phyloP scores from a whole-genome alignment of 2,113 vertebrate species.

The Puffinus mauretanicus region DNA sequence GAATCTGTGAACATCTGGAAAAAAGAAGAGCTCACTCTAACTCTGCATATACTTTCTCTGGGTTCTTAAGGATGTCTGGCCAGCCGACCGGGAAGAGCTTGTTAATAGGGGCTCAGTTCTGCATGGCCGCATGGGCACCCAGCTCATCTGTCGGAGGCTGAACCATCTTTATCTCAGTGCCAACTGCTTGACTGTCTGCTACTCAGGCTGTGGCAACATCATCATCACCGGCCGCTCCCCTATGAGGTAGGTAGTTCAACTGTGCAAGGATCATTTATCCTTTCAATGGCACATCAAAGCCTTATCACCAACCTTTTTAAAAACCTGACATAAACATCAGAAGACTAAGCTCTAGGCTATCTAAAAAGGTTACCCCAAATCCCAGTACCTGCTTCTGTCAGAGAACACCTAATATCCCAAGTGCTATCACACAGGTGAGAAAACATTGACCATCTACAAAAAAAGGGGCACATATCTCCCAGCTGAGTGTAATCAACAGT shows the following conservation, averaged over 20 bases:
- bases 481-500: neutral
- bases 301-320: neutral
- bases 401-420: neutral
- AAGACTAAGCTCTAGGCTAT: neutral
- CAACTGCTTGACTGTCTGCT: neutral
- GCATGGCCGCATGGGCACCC: neutral
- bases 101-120: neutral
- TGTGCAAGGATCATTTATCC: neutral
- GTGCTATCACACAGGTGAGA: neutral
- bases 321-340: neutral
- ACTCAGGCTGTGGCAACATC: neutral
- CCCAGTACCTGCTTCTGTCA: neutral
- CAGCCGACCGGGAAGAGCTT: neutral
- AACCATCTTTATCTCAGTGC: neutral
- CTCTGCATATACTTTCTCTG: neutral
- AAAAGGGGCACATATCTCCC: neutral
- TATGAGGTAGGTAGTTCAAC: neutral
- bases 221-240: neutral
- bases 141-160: neutral
- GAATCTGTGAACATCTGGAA: neutral
- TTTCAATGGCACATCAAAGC: neutral
- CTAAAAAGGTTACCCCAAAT: neutral
- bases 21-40: neutral
- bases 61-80: neutral
- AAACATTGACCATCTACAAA: neutral